Base-by-base conservation (phyloP, 2,888 invertebrate genomes). In the Tanypteryx hageni region DNA sequence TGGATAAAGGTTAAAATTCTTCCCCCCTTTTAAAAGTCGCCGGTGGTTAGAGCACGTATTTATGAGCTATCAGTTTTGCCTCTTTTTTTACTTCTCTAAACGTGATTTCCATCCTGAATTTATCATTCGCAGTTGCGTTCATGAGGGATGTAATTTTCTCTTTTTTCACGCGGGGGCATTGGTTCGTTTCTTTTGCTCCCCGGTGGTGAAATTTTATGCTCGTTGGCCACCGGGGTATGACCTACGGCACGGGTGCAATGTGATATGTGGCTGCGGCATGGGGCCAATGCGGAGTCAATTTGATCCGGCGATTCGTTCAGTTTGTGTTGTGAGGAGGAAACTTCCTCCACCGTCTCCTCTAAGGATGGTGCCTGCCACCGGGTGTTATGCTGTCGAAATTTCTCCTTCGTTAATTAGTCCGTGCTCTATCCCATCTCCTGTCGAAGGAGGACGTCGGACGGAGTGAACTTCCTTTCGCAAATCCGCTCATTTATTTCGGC, bases 1-100 rank as follows among this genome's bases (percentile, higher is more conserved):
- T 83, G 83, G 27, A 83, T 57, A 83, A 83, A 83, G 83, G 83
- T 83, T 83, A 83, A 83, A 57, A 83, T 56, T 57, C 56, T 83
- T 44, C 83, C 44, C 18, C 83, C 14, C 13, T 13, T 9, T 13
- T 27, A 76, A 27, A 22, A 76, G 76, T 27, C 76, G 27, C 76
- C 56, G 83, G 83, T 57, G 83, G 83, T 83, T 18, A n/a, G 83
- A 31, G 56, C 16, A 44, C 56, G 83, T 83, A 83, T 83, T 83
- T 83, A 83, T 56, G 83, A 83, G 83, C 83, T 44, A 83, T 83
- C 83, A 18, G 83, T 56, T 44, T 64, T 11, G 7, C 64, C n/a
- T n/a, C 64, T 16, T n/a, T 10, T 44, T 83, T 44, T 83, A 44
- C 18, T 27, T 44, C 31, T 31, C 44, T 7, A 31, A 83, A 83